phyloP scores from a whole-genome alignment of 2,797 vertebrate genomes.

The Sebastes taczanowskii region DNA sequence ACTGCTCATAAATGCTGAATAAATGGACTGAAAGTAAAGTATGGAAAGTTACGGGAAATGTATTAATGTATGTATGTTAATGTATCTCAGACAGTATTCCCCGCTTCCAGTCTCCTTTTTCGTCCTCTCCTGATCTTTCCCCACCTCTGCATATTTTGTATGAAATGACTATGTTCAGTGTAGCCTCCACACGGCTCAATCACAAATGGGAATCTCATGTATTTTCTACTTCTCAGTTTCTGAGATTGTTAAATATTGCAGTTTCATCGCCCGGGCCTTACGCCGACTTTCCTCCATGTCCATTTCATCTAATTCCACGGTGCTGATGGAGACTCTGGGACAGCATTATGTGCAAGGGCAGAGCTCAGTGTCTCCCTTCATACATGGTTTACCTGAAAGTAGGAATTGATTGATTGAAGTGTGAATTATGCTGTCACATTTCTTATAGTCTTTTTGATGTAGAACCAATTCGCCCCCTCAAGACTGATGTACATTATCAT shows the following conservation, averaged over 20 bases:
- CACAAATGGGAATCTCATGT: slow-evolving; percentile 7
- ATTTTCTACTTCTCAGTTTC: slow-evolving; percentile 8
- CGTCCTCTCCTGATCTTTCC: background rate
- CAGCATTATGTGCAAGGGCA: background rate
- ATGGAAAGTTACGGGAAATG: background rate
- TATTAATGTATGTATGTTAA: background rate
- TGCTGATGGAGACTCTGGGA: slow-evolving; percentile 11
- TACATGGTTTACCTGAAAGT: slow-evolving; percentile 28
- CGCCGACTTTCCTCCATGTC: background rate
- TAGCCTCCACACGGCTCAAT: background rate
- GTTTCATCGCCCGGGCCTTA: background rate
- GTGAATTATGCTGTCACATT: slow-evolving; percentile 36
- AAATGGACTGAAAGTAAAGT: background rate
- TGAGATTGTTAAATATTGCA: background rate
- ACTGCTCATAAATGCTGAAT: background rate
- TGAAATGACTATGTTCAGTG: slow-evolving; percentile 6
- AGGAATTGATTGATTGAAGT: slow-evolving; percentile 40
- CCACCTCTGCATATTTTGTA: background rate
- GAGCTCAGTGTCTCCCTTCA: slow-evolving; percentile 9
- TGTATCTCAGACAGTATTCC: background rate
- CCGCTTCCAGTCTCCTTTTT: background rate
- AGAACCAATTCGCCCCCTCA: slow-evolving; percentile 15
- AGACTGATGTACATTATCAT: slow-evolving; percentile 36
- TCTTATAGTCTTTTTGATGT: slow-evolving; percentile 37
- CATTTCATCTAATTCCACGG: slow-evolving; percentile 16